Evolutionary conservation across 2,113 vertebrate genomes (phyloP), one percentile per base, ranked within the genome.

Genomic region (Mugil cephalus): DNA sequence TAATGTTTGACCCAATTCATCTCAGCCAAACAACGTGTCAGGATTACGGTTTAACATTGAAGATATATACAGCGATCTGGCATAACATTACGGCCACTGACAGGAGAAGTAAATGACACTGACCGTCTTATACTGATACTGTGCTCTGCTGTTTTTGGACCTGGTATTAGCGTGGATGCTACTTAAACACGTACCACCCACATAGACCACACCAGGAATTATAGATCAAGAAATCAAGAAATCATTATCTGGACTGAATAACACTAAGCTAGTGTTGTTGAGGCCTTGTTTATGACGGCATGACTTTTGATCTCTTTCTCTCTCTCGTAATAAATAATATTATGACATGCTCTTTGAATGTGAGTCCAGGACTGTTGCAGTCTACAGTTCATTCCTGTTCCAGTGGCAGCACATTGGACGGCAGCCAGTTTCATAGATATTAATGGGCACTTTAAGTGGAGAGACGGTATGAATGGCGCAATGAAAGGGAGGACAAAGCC

Each of bases 391-490:
- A 56, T 18, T 72, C 60, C 48, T 69, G 14, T 52, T 60, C 58
- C 43, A 15, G 53, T 50, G 55, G 59, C 77, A 74, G 78, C 17
- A 46, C 43, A 74, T 79, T 89, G 82, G 86, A 85, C 6, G 0
- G 17, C 21, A 10, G 72, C 76, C 74, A 83, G 15, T 17, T 46
- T 74, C 72, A 61, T 68, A 50, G n/a, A 80, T 69, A 77, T 81
- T 80, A 77, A 84, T 81, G 76, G 45, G 42, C 48, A 73, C 80
- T 76, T 83, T 79, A 78, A 39, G 56, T 21, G 53, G 40, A 62
- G 52, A 63, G 55, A 58, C 55, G 68, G 35, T 66, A 78, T 67
- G 59, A 87, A 79, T 83, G 81, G 65, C 62, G 77, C n/a, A 15
- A 76, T 85, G 39, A 74, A 77, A 86, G 79, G 12, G 40, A 82